These are phyloP conservation scores for Macquaria australasica DNA, from an alignment of 2,113 vertebrate species.

Conservation along the genomic window DNA sequence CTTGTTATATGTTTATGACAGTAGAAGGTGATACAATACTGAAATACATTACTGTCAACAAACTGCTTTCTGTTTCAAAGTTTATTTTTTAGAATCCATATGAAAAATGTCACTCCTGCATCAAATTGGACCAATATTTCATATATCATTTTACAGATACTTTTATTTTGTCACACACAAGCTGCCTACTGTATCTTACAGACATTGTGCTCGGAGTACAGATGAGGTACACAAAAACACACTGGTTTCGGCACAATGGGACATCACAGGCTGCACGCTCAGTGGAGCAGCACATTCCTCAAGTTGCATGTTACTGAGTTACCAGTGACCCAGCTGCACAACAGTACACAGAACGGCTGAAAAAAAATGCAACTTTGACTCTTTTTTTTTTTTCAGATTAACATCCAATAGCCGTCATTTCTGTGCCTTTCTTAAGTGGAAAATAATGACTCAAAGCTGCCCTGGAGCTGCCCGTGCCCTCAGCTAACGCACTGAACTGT, in stretches of 20 bases:
- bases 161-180: constrained; percentile 28
- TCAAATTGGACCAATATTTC: constrained; percentile 34
- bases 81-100: constrained; percentile 71
- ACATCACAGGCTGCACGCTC: constrained; percentile 44
- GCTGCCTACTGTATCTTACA: constrained; percentile 46
- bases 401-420: constrained; percentile 39
- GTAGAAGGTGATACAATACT: background rate
- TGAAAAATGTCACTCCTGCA: constrained; percentile 64
- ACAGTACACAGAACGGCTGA: background rate
- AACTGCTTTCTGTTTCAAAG: constrained; percentile 58
- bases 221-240: constrained; percentile 50
- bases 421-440: constrained; percentile 51
- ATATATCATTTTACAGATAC: constrained; percentile 39
- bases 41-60: constrained; percentile 7
- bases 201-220: constrained; percentile 49
- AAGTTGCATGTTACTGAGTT: constrained; percentile 58
- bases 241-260: constrained; percentile 29
- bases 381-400: background rate
- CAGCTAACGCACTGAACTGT: constrained; percentile 65
- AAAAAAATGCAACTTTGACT: constrained; percentile 21
- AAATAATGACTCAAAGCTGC: constrained; percentile 72
- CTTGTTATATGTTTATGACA: background rate
- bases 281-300: constrained; percentile 67
- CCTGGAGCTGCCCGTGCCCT: constrained; percentile 66
- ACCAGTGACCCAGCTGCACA: constrained; percentile 46